These are phyloP conservation scores for Gastracanthus pulcherrimus DNA, from an alignment of 2,888 invertebrate species.

Conservation along the genomic window DNA sequence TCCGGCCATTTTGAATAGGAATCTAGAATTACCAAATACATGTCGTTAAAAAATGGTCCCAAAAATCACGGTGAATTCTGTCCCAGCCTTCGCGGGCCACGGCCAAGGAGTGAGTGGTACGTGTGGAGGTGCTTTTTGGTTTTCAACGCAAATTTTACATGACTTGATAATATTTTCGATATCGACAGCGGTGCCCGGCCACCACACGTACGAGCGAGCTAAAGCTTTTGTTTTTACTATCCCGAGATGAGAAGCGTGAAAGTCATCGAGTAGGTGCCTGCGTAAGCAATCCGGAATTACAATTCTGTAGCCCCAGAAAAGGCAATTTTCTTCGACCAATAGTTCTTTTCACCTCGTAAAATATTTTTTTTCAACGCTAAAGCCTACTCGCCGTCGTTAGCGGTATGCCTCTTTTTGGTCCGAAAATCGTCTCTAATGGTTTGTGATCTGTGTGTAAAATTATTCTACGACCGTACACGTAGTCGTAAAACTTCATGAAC, in stretches of 20 bases:
- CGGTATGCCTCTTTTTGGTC: neutral
- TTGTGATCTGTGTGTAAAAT: no score
- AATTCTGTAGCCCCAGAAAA: neutral
- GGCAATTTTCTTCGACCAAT: neutral
- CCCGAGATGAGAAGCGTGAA: neutral
- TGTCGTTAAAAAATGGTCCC: no score
- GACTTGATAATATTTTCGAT: no score
- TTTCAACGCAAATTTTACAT: no score
- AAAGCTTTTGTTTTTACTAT: neutral
- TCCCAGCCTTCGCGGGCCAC: neutral
- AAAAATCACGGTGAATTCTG: neutral
- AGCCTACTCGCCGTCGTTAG: neutral
- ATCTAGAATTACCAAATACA: no score
- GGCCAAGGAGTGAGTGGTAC: no score
- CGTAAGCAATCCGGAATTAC: neutral
- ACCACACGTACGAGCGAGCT: neutral
- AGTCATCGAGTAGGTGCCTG: neutral
- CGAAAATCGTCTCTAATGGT: no score
- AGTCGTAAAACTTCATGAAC: no score
- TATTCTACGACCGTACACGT: no score
- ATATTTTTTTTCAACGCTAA: neutral
- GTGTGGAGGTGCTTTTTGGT: no score
- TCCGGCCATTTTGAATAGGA: no score
- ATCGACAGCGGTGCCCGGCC: no score
- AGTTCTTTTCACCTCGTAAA: constrained; percentile 11